phyloP scores from a whole-genome alignment of 2,797 vertebrate species.

The Heteromormyrus szaboi region DNA sequence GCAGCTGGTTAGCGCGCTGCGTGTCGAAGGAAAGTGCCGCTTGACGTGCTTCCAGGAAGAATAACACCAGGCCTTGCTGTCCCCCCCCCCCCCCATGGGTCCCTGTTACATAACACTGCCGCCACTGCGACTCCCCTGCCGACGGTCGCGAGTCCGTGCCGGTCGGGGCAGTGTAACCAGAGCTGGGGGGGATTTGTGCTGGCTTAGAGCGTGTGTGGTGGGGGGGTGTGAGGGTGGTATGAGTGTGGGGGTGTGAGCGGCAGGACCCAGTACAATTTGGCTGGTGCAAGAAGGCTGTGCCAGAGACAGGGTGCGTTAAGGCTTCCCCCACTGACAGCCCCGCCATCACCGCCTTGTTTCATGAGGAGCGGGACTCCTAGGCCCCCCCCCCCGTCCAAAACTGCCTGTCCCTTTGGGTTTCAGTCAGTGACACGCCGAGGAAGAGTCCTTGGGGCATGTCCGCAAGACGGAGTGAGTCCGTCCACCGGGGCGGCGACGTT shows the following conservation, averaged over 20 bases:
- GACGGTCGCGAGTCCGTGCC: background rate
- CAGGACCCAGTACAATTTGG: background rate
- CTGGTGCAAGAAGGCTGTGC: background rate
- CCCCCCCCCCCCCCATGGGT: background rate
- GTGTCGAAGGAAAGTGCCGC: background rate
- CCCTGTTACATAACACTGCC: background rate
- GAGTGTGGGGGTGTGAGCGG: background rate
- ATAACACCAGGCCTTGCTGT: background rate
- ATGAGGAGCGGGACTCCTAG: background rate
- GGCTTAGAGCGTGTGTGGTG: background rate
- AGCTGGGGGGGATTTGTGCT: background rate
- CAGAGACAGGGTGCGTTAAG: background rate
- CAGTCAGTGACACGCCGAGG: background rate
- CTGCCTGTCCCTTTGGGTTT: background rate
- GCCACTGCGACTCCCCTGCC: background rate
- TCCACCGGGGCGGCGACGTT: background rate
- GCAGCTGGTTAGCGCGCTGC: background rate
- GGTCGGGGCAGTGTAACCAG: background rate
- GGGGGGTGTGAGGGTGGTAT: background rate
- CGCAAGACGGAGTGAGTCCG: background rate
- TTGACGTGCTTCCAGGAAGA: background rate
- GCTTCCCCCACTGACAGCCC: background rate
- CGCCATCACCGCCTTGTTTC: background rate
- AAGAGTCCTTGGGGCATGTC: background rate
- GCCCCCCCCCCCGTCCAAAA: background rate